Evolutionary conservation across 2,888 invertebrate species (phyloP).

Genomic region (Ochropleura leucogaster): DNA sequence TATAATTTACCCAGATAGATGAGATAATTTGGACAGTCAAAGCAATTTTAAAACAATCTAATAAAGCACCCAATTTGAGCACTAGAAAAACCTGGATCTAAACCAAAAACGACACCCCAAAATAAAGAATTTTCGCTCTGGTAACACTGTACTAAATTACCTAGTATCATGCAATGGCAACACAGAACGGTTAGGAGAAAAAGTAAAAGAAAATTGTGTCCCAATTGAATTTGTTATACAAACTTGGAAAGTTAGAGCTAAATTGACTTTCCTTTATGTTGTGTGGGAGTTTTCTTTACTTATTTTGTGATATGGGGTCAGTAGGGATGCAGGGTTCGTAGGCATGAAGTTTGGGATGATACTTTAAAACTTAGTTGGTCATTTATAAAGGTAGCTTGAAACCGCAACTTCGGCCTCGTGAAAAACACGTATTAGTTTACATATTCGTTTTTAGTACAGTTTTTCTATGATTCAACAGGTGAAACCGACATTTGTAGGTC

Average conservation of each 20-base stretch:
- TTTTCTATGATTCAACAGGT: too few relatives aligned
- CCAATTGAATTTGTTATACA: slow-evolving; percentile 68
- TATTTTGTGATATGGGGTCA: slow-evolving; percentile 22
- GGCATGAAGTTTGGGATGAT: slow-evolving; percentile 3
- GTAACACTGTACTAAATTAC: slow-evolving; percentile 46
- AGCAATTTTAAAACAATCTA: slow-evolving; percentile 22
- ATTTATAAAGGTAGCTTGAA: background rate
- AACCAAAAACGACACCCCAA: slow-evolving; percentile 17
- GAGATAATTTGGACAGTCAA: background rate
- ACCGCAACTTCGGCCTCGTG: background rate
- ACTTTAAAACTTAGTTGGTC: background rate
- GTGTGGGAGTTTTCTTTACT: slow-evolving; percentile 24
- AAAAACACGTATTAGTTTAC: too few relatives aligned
- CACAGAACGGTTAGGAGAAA: slow-evolving; percentile 53
- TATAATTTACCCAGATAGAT: background rate
- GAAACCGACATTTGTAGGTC: too few relatives aligned
- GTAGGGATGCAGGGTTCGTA: slow-evolving; percentile 8
- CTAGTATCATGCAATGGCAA: slow-evolving; percentile 45
- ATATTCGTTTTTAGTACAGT: too few relatives aligned
- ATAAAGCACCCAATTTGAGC: slow-evolving; percentile 3
- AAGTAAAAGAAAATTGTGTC: slow-evolving; percentile 64
- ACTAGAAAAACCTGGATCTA: background rate
- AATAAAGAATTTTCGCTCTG: slow-evolving; percentile 22
- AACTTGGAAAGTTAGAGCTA: slow-evolving; percentile 64
- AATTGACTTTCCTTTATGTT: slow-evolving; percentile 56